Evolutionary conservation across 2,113 vertebrate genomes (phyloP).

Genomic region (Ameiurus melas): DNA sequence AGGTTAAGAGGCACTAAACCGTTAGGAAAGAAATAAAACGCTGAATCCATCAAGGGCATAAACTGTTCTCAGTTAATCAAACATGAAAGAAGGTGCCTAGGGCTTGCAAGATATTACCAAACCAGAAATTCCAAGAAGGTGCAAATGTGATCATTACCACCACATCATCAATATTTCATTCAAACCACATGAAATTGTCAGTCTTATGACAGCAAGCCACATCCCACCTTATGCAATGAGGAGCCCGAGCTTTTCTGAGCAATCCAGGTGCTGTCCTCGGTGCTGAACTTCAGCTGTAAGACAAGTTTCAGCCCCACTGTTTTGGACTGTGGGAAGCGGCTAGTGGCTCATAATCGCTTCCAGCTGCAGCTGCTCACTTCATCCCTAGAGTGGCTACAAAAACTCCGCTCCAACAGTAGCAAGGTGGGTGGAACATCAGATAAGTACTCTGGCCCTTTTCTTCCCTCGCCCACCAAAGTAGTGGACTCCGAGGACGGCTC

Average conservation of each 20-base stretch:
- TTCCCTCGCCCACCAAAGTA: not conserved
- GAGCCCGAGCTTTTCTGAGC: not conserved
- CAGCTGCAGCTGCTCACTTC: conserved; percentile 22
- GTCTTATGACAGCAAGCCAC: not conserved
- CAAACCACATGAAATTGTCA: not conserved
- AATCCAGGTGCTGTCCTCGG: conserved; percentile 11
- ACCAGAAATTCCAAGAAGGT: not conserved
- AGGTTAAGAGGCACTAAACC: not conserved
- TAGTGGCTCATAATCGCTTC: not conserved
- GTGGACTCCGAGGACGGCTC: not conserved
- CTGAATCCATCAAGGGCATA: not conserved
- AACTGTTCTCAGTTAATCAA: not conserved
- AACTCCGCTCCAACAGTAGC: not conserved
- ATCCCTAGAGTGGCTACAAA: conserved; percentile 7
- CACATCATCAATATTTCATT: conserved; percentile 10
- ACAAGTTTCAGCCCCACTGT: not conserved
- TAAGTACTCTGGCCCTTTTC: conserved; percentile 2
- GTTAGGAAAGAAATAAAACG: not conserved
- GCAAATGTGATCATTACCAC: not conserved
- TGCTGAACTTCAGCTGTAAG: conserved; percentile 4
- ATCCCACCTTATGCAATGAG: not conserved
- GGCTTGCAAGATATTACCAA: not conserved
- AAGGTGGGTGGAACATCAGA: conserved; percentile 5
- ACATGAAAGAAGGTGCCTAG: not conserved
- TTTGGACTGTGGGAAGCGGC: not conserved